A percentile compares a stretch with the other conserved stretches of the same genome.
Evolutionary conservation across 2,113 vertebrate species (phyloP).

Genomic region (Chloroceryle aenea): DNA sequence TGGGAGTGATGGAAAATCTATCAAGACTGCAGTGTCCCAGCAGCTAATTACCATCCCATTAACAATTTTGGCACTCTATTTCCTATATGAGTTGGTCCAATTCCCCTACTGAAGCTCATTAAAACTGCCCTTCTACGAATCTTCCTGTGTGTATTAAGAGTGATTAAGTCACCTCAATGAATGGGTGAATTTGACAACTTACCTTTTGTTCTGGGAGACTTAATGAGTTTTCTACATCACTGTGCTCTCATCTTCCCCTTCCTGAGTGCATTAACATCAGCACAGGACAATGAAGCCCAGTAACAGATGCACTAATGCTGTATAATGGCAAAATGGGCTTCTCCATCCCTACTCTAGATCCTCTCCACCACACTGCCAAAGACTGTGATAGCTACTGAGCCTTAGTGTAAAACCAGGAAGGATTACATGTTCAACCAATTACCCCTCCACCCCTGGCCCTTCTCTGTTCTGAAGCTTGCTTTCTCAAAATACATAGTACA

Average conservation of each 20-base stretch:
- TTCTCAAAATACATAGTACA: neutral
- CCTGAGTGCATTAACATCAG: neutral
- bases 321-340: neutral
- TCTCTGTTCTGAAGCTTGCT: neutral
- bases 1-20: conserved; percentile 40
- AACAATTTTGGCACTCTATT: conserved; percentile 27
- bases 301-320: neutral
- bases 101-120: conserved; percentile 48
- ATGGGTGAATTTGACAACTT: neutral
- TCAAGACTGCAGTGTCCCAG: neutral
- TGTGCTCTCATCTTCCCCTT: neutral
- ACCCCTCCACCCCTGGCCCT: neutral
- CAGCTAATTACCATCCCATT: conserved; percentile 47
- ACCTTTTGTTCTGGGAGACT: neutral
- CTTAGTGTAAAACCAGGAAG: neutral
- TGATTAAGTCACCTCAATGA: conserved; percentile 27
- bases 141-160: neutral
- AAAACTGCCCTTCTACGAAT: conserved; percentile 35
- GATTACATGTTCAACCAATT: neutral
- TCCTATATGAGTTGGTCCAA: conserved; percentile 8
- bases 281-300: neutral
- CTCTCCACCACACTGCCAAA: neutral
- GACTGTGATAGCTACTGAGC: neutral
- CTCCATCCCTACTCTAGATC: neutral
- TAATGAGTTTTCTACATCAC: neutral